Conservation (phyloP, 2,888 invertebrate species). For the Acanthosepion esculentum region DNA sequence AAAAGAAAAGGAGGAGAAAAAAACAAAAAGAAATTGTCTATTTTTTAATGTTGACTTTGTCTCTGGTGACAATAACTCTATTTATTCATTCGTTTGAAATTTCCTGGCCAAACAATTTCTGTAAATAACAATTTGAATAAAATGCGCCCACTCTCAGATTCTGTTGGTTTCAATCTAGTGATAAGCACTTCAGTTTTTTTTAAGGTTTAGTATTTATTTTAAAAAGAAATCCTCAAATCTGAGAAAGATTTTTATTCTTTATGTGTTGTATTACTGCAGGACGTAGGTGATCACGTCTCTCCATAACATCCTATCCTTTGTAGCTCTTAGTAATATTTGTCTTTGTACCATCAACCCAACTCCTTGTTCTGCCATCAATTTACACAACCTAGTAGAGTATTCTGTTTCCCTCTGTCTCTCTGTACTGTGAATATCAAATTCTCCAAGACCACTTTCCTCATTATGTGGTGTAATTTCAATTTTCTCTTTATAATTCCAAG, state of each 20-base stretch:
- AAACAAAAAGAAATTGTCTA: neutral
- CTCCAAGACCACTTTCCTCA: no score
- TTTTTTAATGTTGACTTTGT: neutral
- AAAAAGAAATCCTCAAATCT: neutral
- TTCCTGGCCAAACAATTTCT: conserved; percentile 12
- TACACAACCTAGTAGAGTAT: no score
- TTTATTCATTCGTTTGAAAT: neutral
- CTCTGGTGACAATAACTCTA: conserved; percentile 7
- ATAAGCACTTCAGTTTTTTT: neutral
- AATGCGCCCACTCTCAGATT: neutral
- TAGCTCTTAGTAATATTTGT: no score
- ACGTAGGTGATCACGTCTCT: no score
- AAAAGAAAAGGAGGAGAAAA: neutral
- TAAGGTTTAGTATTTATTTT: neutral
- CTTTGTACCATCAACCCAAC: no score
- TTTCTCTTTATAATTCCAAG: no score
- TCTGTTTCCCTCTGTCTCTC: no score
- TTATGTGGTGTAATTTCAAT: no score
- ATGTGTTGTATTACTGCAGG: no score
- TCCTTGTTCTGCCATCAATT: no score
- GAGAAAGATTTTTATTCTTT: neutral
- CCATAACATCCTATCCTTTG: no score
- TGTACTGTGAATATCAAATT: no score
- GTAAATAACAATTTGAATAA: neutral
- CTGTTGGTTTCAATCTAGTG: neutral